Base-by-base conservation (phyloP, 35 echinoderm and acorn worm species). In the Apostichopus californicus region DNA sequence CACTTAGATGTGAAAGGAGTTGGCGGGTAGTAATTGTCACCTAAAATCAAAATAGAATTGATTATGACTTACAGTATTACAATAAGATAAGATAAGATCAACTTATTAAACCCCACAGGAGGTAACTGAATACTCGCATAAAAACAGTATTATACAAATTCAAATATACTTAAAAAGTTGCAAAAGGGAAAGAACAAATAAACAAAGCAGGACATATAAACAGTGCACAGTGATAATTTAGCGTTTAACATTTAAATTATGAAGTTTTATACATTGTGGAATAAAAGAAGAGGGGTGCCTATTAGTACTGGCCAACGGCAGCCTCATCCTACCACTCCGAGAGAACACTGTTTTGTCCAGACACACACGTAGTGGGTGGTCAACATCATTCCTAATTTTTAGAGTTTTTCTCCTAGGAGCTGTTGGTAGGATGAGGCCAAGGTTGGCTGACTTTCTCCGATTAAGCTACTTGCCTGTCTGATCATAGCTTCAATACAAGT, bases 21-120 rank as follows among this genome's bases (percentile, higher is more conserved):
- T 96, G 97, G 54, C 97, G 92, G 9, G 95, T 99, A 22, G 97
- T 99, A 14, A 99, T 93, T 25, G 84, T 91, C 60, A 99, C 97
- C 97, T 99, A 79, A 3, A 61, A 84, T 85, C 5, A 80, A 66
- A 28, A 66, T 46, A 46, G 34, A 46, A 46, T 46, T 46, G 34
- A 46, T 46, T 46, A 46, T 46, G 34, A 46, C 34, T 46, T 46
- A 46, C 34, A 46, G 34, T 46, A 46, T 46, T 46, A 46, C 34
- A 46, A 46, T 46, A 46, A 46, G 34, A 46, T 46, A 46, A 46
- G 34, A 4, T 46, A 46, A 46, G 34, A 46, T 46, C 1, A 46
- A 46, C 34, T 46, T 46, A 46, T 46, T 46, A 46, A 46, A 46
- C 34, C 34, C 34, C 34, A 46, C 34, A 46, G 34, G 1, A 1